phyloP scores from a whole-genome alignment of 1,140 invertebrate species.

The Drosophila suzukii region DNA sequence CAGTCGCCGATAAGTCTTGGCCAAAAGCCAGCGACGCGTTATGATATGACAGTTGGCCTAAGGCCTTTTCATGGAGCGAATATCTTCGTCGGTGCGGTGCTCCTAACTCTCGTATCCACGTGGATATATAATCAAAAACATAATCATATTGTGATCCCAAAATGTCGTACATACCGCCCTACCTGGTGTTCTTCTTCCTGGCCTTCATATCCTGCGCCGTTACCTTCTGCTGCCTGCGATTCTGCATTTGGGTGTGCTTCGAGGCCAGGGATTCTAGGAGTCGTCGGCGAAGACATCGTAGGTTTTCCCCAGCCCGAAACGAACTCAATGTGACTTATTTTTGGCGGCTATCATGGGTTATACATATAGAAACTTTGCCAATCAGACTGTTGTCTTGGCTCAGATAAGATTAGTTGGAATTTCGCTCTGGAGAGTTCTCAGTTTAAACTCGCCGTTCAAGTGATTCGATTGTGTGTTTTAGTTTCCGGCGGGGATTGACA shows the following conservation, averaged over 20 bases:
- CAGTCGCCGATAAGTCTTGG: constrained; percentile 47
- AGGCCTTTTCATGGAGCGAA: constrained; percentile 45
- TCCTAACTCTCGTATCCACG: constrained; percentile 2
- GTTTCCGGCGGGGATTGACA: background rate
- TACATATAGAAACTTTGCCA: constrained; percentile 33
- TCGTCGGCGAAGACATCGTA: constrained; percentile 15
- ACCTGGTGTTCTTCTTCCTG: constrained; percentile 67
- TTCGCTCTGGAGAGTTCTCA: constrained; percentile 25
- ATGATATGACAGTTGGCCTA: constrained; percentile 41
- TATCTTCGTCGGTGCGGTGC: constrained; percentile 7
- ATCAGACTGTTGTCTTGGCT: constrained; percentile 26
- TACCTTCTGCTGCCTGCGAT: constrained; percentile 64
- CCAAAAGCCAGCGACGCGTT: constrained; percentile 21
- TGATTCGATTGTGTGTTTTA: constrained; percentile 36
- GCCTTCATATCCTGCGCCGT: constrained; percentile 64
- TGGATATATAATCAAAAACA: constrained; percentile 12
- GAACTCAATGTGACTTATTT: background rate
- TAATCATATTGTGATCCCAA: background rate
- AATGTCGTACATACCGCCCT: constrained; percentile 59
- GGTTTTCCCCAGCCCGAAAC: background rate
- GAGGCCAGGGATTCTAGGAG: constrained; percentile 36
- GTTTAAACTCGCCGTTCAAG: constrained; percentile 37
- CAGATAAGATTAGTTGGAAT: constrained; percentile 31
- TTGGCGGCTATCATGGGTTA: constrained; percentile 11
- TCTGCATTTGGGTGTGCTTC: constrained; percentile 60